These are phyloP conservation scores for Elaphurus davidianus DNA, from an alignment of 2,113 vertebrate species.

Conservation along the genomic window DNA sequence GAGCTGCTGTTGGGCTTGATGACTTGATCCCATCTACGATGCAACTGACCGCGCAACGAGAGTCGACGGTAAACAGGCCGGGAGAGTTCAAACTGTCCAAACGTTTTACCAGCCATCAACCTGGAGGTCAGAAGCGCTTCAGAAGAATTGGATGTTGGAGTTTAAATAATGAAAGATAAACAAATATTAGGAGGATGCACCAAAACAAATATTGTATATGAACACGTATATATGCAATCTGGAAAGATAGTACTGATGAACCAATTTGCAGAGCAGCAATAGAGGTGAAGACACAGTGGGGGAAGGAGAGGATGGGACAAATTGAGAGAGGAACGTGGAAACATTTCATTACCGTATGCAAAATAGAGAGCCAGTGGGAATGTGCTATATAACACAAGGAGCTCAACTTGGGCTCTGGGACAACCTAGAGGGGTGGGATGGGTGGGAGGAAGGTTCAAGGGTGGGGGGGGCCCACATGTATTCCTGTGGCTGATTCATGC, in stretches of 20 bases:
- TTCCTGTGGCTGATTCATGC: not conserved
- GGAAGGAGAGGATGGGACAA: not conserved
- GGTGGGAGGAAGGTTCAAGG: not conserved
- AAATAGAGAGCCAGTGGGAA: not conserved
- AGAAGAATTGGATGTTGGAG: not conserved
- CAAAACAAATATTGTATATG: not conserved
- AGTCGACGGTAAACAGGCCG: not conserved
- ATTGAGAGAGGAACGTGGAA: not conserved
- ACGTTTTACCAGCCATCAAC: not conserved
- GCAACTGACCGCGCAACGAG: not conserved
- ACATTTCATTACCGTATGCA: not conserved
- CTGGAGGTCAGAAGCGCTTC: not conserved
- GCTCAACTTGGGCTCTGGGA: not conserved
- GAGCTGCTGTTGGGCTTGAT: not conserved
- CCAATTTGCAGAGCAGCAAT: not conserved
- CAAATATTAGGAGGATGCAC: not conserved
- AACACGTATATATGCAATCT: not conserved
- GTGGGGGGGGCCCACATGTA: not conserved
- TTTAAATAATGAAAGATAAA: not conserved
- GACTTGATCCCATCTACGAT: constrained; percentile 60
- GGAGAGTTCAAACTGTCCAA: not conserved
- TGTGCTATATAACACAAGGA: not conserved
- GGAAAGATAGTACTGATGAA: not conserved
- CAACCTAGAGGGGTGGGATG: not conserved
- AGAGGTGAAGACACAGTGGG: not conserved